Conservation (phyloP, 2,888 invertebrate genomes). For the Tipula lateralis region DNA sequence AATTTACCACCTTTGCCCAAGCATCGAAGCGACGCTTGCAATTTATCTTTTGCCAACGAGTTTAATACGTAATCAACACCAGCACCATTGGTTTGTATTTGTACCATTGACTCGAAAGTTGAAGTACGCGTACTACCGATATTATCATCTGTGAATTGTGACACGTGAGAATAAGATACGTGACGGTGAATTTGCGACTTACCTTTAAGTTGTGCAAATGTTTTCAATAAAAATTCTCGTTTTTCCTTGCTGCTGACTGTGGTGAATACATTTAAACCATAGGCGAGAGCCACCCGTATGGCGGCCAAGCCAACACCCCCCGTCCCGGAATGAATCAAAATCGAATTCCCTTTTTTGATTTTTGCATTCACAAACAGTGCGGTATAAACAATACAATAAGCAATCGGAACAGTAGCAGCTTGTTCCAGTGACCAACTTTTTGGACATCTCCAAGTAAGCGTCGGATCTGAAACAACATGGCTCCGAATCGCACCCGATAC, state of each 20-base stretch:
- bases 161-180: too few relatives aligned
- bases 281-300: conserved; percentile 63
- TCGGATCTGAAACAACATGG: conserved; percentile 49
- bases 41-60: conserved; percentile 87
- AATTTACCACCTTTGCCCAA: conserved; percentile 61
- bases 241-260: conserved; percentile 68
- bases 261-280: conserved; percentile 62
- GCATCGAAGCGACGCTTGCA: conserved; percentile 65
- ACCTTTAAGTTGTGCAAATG: conserved; percentile 52
- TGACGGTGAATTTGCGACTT: background rate
- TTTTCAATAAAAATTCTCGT: conserved; percentile 57
- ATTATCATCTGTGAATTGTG: conserved; percentile 48
- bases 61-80: conserved; percentile 91
- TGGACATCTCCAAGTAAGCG: conserved; percentile 61
- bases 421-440: conserved; percentile 67
- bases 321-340: conserved; percentile 57
- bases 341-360: conserved; percentile 46
- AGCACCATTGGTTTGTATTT: conserved; percentile 70
- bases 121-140: conserved; percentile 85
- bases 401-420: conserved; percentile 73
- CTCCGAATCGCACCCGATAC: conserved; percentile 54
- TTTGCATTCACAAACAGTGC: conserved; percentile 47
- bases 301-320: conserved; percentile 76
- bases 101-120: conserved; percentile 81
- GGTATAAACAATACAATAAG: conserved; percentile 63